Base-by-base conservation (phyloP, 2,797 vertebrate genomes). In the Morus bassanus region DNA sequence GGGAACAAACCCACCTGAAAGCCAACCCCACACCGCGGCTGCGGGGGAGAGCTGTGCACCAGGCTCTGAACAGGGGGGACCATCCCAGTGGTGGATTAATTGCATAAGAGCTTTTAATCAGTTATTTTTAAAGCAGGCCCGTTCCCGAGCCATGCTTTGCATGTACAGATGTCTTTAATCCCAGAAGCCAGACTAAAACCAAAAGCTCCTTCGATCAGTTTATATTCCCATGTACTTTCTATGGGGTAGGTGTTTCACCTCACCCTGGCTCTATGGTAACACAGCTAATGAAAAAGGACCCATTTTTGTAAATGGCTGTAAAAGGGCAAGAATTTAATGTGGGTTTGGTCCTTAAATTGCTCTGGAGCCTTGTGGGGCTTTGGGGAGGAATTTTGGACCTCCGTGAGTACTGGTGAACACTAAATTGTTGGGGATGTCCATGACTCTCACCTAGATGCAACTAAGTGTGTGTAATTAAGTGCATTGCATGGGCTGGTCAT, bases 1-100 rank as follows among this genome's bases (percentile, higher is more conserved):
- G 53, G 57, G 61, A 43, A 10, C 5, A 22, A 68, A 56, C 14
- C 13, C 65, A 15, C 23, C 59, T 4, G 0, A 65, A 50, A 72
- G 14, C 24, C 1, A 0, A 51, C 13, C 51, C 43, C 19, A 3
- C 4, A 2, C 41, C 10, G 6, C 0, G 0, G 50, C 31, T 13
- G 22, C 16, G 0, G 13, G 53, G 46, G 10, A 35, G 39, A 48
- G 46, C 39, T 9, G 6, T 1, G 11, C 22, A 2, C 22, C 5
- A 7, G 54, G 28, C 37, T 73, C 59, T 16, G 74, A 53, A 11
- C 19, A 5, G 16, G 18, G 18, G 16, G 5, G 3, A 51, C 14
- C 50, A 10, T 57, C 51, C 31, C 17, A 27, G 15, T 7, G 5
- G 10, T 7, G 22, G 35, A 43, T 68, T 50, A 39, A n/a, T 48